A percentile compares a stretch with the other conserved stretches of the same genome.
phyloP scores from a whole-genome alignment of 2,888 invertebrate species.

The Cistogaster globosa region DNA sequence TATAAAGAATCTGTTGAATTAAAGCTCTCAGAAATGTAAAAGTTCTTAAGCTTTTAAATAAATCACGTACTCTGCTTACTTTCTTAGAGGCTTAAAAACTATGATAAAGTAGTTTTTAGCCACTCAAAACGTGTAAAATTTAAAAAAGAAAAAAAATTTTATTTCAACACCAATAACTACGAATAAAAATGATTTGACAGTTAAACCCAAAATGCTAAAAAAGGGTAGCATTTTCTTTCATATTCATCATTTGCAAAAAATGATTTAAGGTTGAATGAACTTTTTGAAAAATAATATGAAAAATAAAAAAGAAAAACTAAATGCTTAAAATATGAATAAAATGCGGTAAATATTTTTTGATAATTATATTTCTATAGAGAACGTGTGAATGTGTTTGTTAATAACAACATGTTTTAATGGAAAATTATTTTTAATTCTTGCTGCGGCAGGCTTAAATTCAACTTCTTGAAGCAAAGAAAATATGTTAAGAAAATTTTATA shows the following conservation, averaged over 20 bases:
- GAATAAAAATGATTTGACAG: too few species aligned
- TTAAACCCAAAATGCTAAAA: too few species aligned
- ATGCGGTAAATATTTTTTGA: background rate
- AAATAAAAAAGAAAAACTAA: too few species aligned
- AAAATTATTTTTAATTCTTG: slow-evolving; percentile 49
- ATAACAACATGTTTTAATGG: slow-evolving; percentile 19
- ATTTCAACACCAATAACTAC: background rate
- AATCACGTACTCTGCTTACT: too few species aligned
- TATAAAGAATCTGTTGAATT: too few species aligned
- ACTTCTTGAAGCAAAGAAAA: background rate
- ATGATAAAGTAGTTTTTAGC: too few species aligned
- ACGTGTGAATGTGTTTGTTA: slow-evolving; percentile 2
- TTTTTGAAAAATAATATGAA: too few species aligned
- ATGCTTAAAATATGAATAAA: background rate
- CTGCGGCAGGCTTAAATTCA: slow-evolving; percentile 2
- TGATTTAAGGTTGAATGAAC: background rate
- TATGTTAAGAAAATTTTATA: background rate
- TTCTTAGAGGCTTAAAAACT: too few species aligned
- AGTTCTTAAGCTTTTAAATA: too few species aligned
- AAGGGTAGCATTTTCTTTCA: background rate
- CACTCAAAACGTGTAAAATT: too few species aligned
- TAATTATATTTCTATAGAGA: background rate
- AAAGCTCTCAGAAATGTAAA: too few species aligned
- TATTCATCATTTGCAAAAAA: background rate
- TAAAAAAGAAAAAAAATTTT: too few species aligned